Conservation (phyloP, 1,140 invertebrate species). For the Coboldia fuscipes region DNA sequence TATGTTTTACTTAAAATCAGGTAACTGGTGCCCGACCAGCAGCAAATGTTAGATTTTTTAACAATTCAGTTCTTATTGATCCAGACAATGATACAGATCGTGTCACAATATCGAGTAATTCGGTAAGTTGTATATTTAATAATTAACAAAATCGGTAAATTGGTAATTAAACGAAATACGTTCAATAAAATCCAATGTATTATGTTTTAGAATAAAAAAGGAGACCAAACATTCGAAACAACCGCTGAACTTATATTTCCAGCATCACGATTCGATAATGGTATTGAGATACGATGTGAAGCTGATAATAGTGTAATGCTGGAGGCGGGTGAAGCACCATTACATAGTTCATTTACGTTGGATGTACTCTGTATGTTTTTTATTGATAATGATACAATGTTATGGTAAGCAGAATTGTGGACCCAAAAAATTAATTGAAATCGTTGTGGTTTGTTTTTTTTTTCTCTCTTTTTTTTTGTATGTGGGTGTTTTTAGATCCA, state of each 20-base stretch:
- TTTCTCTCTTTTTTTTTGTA: too few relatives aligned
- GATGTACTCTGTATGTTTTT: slow-evolving; percentile 64
- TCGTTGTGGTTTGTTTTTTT: slow-evolving; percentile 4
- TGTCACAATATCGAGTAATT: too few relatives aligned
- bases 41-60: slow-evolving; percentile 67
- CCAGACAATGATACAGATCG: slow-evolving; percentile 16
- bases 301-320: slow-evolving; percentile 59
- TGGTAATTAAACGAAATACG: neutral
- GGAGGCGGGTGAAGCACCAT: slow-evolving; percentile 42
- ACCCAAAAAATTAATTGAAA: neutral
- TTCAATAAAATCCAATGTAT: neutral
- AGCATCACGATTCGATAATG: slow-evolving; percentile 62
- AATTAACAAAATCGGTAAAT: neutral
- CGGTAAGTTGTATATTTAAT: too few relatives aligned
- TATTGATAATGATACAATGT: neutral
- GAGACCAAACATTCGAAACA: slow-evolving; percentile 57
- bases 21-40: slow-evolving; percentile 56
- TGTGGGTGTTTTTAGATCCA: slow-evolving; percentile 56
- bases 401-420: neutral
- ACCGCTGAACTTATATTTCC: slow-evolving; percentile 52
- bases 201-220: slow-evolving; percentile 15
- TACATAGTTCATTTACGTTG: slow-evolving; percentile 39
- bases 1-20: slow-evolving; percentile 9
- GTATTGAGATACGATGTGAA: slow-evolving; percentile 51
- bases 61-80: slow-evolving; percentile 38